These are phyloP conservation scores for Buathra laborator DNA, from an alignment of 2,888 invertebrate species.

Conservation along the genomic window DNA sequence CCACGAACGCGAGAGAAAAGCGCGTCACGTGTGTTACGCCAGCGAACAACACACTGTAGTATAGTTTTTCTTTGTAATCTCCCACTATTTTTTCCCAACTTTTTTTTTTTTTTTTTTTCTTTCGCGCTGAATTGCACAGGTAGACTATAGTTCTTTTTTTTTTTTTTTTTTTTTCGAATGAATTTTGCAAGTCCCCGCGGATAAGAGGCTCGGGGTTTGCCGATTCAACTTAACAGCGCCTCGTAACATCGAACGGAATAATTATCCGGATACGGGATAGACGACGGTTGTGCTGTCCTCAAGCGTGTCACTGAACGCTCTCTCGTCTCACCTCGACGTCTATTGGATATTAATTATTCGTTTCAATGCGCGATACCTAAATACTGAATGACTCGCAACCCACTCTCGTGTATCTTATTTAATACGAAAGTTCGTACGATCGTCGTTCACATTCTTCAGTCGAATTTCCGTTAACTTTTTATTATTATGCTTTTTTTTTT, in stretches of 20 bases:
- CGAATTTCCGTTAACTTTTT: background rate
- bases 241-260: constrained; percentile 6
- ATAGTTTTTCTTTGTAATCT: background rate
- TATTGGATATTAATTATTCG: background rate
- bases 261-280: background rate
- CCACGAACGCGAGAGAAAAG: background rate
- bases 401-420: background rate
- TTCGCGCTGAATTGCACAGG: background rate
- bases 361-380: background rate
- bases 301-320: background rate
- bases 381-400: background rate
- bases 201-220: background rate
- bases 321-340: background rate
- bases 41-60: background rate
- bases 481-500: background rate
- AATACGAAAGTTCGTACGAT: background rate
- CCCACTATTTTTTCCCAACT: background rate
- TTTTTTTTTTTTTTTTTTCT: background rate
- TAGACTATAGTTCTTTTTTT: background rate
- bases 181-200: background rate
- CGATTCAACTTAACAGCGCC: background rate
- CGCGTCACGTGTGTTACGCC: background rate
- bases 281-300: background rate
- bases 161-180: background rate
- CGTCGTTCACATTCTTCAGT: background rate